phyloP scores from a whole-genome alignment of 1,140 invertebrate genomes.

The Galleria mellonella region DNA sequence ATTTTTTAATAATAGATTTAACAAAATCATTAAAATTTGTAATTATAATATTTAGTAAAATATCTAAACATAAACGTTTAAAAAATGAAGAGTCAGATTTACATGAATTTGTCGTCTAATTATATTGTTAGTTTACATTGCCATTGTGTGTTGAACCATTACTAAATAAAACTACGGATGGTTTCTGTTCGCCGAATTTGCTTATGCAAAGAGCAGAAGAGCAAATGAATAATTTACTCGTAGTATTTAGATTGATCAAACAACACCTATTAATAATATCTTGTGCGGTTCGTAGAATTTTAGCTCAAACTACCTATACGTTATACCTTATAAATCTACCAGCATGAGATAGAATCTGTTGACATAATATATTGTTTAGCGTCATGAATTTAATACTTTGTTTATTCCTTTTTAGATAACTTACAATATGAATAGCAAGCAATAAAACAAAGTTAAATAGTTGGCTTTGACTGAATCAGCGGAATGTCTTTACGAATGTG shows the following conservation, averaged over 20 bases:
- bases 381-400: no score
- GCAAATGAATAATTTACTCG: conserved; percentile 23
- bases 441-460: no score
- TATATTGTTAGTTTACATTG: conserved; percentile 24
- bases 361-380: no score
- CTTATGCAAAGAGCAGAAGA: conserved; percentile 39
- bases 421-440: no score
- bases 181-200: conserved; percentile 29
- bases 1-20: not conserved
- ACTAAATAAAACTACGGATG: conserved; percentile 28
- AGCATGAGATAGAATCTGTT: no score
- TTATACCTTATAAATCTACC: no score
- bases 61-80: not conserved
- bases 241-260: conserved; percentile 9
- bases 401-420: no score
- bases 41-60: not conserved
- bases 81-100: not conserved
- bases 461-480: no score
- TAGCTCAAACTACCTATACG: no score
- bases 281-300: conserved; percentile 23
- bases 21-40: not conserved
- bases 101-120: conserved; percentile 11
- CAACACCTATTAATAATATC: not conserved
- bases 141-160: conserved; percentile 24
- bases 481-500: no score